These are phyloP conservation scores for Drosophila birchii DNA, from an alignment of 2,888 invertebrate species.

Conservation along the genomic window DNA sequence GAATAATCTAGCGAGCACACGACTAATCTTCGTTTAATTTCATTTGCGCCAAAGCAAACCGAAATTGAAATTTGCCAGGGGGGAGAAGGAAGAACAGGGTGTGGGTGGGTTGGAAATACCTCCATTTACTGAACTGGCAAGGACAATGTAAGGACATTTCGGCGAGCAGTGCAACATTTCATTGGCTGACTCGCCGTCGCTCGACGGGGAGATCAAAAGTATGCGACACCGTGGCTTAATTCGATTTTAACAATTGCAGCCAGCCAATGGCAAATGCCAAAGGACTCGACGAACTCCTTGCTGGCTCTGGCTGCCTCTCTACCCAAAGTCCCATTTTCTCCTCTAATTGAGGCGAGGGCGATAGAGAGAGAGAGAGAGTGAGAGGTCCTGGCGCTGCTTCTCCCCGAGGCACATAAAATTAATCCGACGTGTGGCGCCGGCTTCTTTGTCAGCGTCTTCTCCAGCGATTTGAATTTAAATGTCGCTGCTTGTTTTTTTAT, in stretches of 20 bases:
- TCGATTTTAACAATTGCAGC: constrained; percentile 80
- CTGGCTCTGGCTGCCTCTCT: constrained; percentile 1
- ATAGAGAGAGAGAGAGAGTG: neutral
- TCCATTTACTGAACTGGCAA: constrained; percentile 54
- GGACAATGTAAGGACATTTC: constrained; percentile 78
- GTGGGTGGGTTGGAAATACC: constrained; percentile 26
- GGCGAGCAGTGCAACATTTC: constrained; percentile 70
- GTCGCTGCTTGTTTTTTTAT: constrained; percentile 66
- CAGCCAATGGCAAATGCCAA: constrained; percentile 71
- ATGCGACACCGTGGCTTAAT: constrained; percentile 81
- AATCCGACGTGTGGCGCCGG: constrained; percentile 83
- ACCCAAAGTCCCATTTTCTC: constrained; percentile 10
- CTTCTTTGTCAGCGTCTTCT: constrained; percentile 76
- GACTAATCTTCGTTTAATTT: constrained; percentile 83
- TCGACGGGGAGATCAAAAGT: constrained; percentile 78
- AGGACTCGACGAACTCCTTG: constrained; percentile 32
- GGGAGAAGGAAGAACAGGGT: neutral
- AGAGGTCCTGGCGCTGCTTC: constrained; percentile 23
- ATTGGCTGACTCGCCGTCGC: constrained; percentile 62
- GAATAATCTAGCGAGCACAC: constrained; percentile 78
- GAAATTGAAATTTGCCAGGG: constrained; percentile 65
- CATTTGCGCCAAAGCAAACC: constrained; percentile 73
- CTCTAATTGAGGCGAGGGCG: constrained; percentile 70
- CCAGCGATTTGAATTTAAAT: constrained; percentile 79
- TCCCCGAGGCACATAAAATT: constrained; percentile 77